A percentile compares a stretch with the other conserved stretches of the same genome.
phyloP scores from a whole-genome alignment of 1,140 invertebrate genomes.

The Ditylenchus dipsaci region DNA sequence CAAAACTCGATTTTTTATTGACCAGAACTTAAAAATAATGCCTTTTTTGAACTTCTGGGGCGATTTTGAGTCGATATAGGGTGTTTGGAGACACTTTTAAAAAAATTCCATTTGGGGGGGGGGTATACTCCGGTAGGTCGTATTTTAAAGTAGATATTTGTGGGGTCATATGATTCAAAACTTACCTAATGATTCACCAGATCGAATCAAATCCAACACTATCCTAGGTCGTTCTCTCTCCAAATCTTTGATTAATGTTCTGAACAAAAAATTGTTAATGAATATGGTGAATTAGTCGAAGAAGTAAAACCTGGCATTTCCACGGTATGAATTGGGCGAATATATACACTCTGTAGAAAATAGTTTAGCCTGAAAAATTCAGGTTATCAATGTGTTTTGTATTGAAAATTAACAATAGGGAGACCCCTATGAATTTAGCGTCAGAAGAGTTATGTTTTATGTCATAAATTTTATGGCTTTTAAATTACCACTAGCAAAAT shows the following conservation, averaged over 20 bases:
- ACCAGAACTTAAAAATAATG: too few relatives aligned
- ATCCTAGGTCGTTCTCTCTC: constrained; percentile 85
- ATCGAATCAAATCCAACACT: constrained; percentile 91
- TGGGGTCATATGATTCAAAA: constrained; percentile 61
- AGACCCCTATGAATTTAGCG: too few relatives aligned
- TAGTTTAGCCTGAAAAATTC: constrained; percentile 84
- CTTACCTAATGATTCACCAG: constrained; percentile 80
- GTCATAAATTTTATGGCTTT: too few relatives aligned
- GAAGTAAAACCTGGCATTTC: constrained; percentile 46
- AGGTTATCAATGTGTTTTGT: background rate
- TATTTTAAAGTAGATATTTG: background rate
- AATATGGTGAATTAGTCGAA: too few relatives aligned
- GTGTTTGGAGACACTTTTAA: too few relatives aligned
- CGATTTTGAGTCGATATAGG: too few relatives aligned
- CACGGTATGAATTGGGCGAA: constrained; percentile 87
- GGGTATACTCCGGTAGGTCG: too few relatives aligned
- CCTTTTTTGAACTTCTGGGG: too few relatives aligned
- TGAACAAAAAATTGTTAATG: constrained; percentile 59
- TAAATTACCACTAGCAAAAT: too few relatives aligned
- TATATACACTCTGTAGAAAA: constrained; percentile 99
- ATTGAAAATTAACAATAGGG: background rate
- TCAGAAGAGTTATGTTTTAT: too few relatives aligned
- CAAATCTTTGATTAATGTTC: constrained; percentile 87
- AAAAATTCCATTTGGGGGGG: too few relatives aligned
- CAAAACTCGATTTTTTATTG: too few relatives aligned